Base-by-base conservation (phyloP, 1,140 invertebrate genomes). In the Sycophaga agraensis region DNA sequence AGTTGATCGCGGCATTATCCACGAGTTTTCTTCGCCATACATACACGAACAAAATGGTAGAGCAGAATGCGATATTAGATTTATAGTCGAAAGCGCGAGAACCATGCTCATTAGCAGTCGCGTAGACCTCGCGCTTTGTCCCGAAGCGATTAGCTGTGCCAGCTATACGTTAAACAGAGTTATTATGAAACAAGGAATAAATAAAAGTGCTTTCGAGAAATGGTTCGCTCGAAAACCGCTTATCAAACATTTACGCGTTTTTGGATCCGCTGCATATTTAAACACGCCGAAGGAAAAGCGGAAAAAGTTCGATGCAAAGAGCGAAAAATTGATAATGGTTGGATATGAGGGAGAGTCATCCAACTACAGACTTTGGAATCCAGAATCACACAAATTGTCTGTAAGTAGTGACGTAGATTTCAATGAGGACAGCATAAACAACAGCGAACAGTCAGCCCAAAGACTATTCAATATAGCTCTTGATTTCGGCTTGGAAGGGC, bases 181-280 rank as follows among this genome's bases (percentile, higher is more conserved):
- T 4, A 37, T 54, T 21, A 39, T 61, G 9, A n/a, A 35, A 19
- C 48, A 45, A 61, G 49, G 26, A 45, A 73, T 73, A 71, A 70
- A 63, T 0, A 75, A 73, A 72, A 83, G 80, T 67, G 71, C 76
- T 40, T 67, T 66, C 65, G 72, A 81, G 71, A 66, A 71, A 62
- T 79, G 76, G 75, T 68, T 66, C 71, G 69, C 70, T 61, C 66
- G 63, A 58, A 80, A 76, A 73, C 79, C 81, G 68, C 73, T 82
- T 70, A 68, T 83, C 24, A 53, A 42, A 9, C 62, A 80, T 68
- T 63, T 80, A 12, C 66, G 69, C 39, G 68, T 73, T 43, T 82
- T 83, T 74, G 80, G 78, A 11, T 79, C 76, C 59, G 37, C 54
- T 55, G 79, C 77, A 11, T 80, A 74, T 66, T 67, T 68, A 5